These are phyloP conservation scores for Boloria euphrosyne DNA, from an alignment of 2,888 invertebrate species.

Conservation along the genomic window DNA sequence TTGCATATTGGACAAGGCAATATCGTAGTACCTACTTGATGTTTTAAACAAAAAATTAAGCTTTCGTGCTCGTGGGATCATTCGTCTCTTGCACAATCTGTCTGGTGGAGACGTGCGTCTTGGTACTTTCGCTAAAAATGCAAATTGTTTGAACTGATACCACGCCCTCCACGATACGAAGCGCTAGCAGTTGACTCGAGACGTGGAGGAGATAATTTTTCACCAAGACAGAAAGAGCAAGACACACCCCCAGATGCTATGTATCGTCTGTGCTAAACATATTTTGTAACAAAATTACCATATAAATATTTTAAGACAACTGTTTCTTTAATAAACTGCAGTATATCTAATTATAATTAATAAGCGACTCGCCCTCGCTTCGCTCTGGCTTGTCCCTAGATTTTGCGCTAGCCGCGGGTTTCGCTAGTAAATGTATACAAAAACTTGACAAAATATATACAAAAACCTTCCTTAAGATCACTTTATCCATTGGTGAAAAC, in stretches of 20 bases:
- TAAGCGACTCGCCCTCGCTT: too few relatives aligned
- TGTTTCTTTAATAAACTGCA: too few relatives aligned
- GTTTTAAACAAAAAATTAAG: background rate
- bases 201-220: conserved; percentile 66
- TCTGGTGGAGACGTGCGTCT: conserved; percentile 73
- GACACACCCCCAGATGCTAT: conserved; percentile 68
- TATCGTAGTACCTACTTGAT: background rate
- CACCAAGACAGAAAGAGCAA: conserved; percentile 71
- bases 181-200: conserved; percentile 56
- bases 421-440: too few relatives aligned
- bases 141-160: conserved; percentile 74
- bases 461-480: too few relatives aligned
- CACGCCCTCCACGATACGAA: conserved; percentile 64
- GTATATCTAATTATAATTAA: too few relatives aligned
- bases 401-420: too few relatives aligned
- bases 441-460: too few relatives aligned
- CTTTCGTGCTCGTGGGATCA: conserved; percentile 54
- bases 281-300: background rate
- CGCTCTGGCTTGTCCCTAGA: too few relatives aligned
- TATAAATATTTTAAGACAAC: background rate
- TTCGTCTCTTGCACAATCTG: conserved; percentile 71
- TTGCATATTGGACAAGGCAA: background rate
- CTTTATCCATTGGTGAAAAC: too few relatives aligned
- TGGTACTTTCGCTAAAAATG: conserved; percentile 78
- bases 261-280: conserved; percentile 48